Percentiles rank a stretch among this genome's conserved stretches.
These are phyloP conservation scores for Oncorhynchus nerka DNA, from an alignment of 2,113 vertebrate genomes.

Conservation along the genomic window DNA sequence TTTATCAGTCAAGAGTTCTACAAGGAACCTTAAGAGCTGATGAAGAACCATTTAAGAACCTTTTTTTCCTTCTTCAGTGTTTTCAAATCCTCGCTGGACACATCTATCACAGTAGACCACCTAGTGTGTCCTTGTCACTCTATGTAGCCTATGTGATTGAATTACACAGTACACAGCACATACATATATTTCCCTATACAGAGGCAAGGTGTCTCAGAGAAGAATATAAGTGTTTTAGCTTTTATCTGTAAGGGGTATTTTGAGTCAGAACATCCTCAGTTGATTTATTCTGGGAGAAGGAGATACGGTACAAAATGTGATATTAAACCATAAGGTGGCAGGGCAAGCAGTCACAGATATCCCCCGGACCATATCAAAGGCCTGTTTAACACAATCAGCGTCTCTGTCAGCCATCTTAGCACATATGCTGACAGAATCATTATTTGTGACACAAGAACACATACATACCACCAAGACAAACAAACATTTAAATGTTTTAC, in stretches of 20 bases:
- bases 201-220: constrained; percentile 18
- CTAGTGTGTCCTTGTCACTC: background rate
- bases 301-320: too few relatives aligned
- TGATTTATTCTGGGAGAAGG: constrained; percentile 39
- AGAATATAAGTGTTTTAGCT: constrained; percentile 12
- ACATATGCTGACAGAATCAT: constrained; percentile 46
- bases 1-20: too few relatives aligned
- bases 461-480: constrained; percentile 9
- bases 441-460: background rate
- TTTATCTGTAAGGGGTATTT: constrained; percentile 34
- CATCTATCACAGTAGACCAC: too few relatives aligned
- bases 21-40: too few relatives aligned
- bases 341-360: constrained; percentile 33
- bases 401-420: background rate
- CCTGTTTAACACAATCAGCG: constrained; percentile 14
- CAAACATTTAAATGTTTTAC: background rate
- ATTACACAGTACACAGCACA: background rate
- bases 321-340: constrained; percentile 5
- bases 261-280: constrained; percentile 31
- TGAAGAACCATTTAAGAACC: too few relatives aligned
- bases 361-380: constrained; percentile 46
- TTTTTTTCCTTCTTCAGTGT: too few relatives aligned
- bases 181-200: background rate
- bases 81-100: too few relatives aligned
- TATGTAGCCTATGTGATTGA: background rate